phyloP scores from a whole-genome alignment of 2,888 invertebrate species.

The Drosophila macrospina region DNA sequence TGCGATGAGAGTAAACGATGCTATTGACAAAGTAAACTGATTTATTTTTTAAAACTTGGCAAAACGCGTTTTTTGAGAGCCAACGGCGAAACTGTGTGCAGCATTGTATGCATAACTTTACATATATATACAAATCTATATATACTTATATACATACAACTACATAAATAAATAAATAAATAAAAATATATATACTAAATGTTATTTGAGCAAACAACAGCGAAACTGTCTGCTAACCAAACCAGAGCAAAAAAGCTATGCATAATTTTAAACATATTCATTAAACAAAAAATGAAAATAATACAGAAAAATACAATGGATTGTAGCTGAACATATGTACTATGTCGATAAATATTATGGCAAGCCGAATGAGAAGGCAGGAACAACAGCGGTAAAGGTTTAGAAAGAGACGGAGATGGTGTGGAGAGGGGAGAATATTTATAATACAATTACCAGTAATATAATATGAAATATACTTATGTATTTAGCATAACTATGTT shows the following conservation, averaged over 20 bases:
- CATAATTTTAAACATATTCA: constrained; percentile 51
- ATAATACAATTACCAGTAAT: constrained; percentile 49
- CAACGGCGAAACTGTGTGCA: constrained; percentile 70
- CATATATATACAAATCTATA: constrained; percentile 53
- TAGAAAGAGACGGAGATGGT: constrained; percentile 11
- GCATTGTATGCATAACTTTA: constrained; percentile 69
- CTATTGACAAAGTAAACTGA: constrained; percentile 74
- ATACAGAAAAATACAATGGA: constrained; percentile 38
- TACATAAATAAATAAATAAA: constrained; percentile 48
- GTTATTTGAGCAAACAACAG: constrained; percentile 72
- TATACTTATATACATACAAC: constrained; percentile 46
- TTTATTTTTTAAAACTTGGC: constrained; percentile 76
- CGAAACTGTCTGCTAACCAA: constrained; percentile 59
- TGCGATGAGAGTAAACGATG: constrained; percentile 58
- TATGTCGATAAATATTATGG: constrained; percentile 50
- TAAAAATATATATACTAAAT: constrained; percentile 66
- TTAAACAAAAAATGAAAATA: constrained; percentile 24
- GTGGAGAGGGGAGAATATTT: constrained; percentile 22
- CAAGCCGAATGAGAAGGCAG: constrained; percentile 17
- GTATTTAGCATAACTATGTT: constrained; percentile 72
- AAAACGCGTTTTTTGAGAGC: constrained; percentile 66
- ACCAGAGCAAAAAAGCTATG: constrained; percentile 45
- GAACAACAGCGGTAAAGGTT: constrained; percentile 24
- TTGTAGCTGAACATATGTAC: constrained; percentile 60
- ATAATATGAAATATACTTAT: constrained; percentile 59